Conservation (phyloP, 1,140 invertebrate genomes). For the Drosophila rhopaloa region DNA sequence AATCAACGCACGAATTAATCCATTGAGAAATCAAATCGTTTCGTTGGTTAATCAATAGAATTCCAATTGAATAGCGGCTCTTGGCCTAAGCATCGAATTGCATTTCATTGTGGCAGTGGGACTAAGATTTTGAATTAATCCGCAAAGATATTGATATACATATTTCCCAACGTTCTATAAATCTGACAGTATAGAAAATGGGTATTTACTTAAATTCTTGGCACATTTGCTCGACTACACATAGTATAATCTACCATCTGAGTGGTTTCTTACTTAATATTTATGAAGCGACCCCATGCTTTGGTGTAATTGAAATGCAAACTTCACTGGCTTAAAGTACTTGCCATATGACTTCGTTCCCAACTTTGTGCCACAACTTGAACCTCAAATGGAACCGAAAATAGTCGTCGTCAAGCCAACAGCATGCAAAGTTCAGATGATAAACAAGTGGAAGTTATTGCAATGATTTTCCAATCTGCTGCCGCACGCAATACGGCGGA, state of each 20-base stretch:
- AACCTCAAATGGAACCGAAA: slow-evolving; percentile 15
- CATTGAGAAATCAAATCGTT: slow-evolving; percentile 41
- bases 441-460: slow-evolving; percentile 43
- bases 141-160: no score
- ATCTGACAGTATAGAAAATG: no score
- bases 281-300: background rate
- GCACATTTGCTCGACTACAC: background rate
- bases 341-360: slow-evolving; percentile 1
- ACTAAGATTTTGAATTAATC: background rate
- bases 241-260: background rate
- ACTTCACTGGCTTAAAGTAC: background rate
- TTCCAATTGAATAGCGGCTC: slow-evolving; percentile 20
- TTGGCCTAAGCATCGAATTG: slow-evolving; percentile 2
- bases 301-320: slow-evolving; percentile 2
- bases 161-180: no score
- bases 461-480: slow-evolving; percentile 39
- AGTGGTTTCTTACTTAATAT: background rate
- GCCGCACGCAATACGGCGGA: background rate
- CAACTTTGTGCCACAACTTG: slow-evolving; percentile 7
- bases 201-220: no score
- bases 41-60: slow-evolving; percentile 42
- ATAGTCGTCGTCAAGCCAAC: slow-evolving; percentile 2
- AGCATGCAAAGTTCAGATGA: slow-evolving; percentile 15
- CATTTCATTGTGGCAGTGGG: background rate
- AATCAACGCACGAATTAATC: slow-evolving; percentile 48